Evolutionary conservation across 1,140 invertebrate genomes (phyloP).

Genomic region (Drosophila equinoxialis): DNA sequence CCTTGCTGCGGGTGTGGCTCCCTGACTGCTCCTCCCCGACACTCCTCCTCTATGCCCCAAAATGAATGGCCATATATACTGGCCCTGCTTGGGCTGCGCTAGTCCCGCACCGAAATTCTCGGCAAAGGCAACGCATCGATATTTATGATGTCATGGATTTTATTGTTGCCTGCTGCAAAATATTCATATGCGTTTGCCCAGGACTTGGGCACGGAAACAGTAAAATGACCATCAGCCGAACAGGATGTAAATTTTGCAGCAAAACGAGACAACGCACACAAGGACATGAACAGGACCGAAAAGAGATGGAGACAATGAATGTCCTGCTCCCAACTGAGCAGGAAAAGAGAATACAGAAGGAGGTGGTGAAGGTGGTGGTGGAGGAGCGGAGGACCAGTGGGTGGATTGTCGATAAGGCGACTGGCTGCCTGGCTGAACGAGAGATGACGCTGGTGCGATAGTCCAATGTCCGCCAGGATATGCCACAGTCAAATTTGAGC

Average conservation of each 20-base stretch:
- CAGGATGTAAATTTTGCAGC: conserved; percentile 81
- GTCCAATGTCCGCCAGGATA: conserved; percentile 65
- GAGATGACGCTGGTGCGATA: conserved; percentile 61
- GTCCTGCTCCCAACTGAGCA: conserved; percentile 5
- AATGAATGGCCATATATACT: conserved; percentile 51
- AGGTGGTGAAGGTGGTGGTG: too few relatives aligned
- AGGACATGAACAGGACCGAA: conserved; percentile 44
- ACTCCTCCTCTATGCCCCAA: not conserved
- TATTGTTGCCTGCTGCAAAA: conserved; percentile 81
- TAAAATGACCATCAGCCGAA: conserved; percentile 81
- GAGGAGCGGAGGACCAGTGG: conserved; percentile 16
- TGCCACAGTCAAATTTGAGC: conserved; percentile 71
- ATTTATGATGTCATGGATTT: conserved; percentile 82
- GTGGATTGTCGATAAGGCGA: conserved; percentile 73
- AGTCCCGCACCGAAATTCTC: conserved; percentile 79
- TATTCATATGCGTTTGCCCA: conserved; percentile 72
- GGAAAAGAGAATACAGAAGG: too few relatives aligned
- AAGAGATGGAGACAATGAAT: conserved; percentile 11
- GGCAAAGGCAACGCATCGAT: conserved; percentile 70
- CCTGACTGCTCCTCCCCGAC: conserved; percentile 17
- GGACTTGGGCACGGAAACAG: conserved; percentile 68
- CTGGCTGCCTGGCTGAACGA: conserved; percentile 8
- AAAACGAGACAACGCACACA: conserved; percentile 74
- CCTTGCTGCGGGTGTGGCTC: conserved; percentile 73
- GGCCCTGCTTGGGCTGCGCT: conserved; percentile 36